Percentiles rank a stretch among this genome's conserved stretches.
phyloP scores from a whole-genome alignment of 2,888 invertebrate species.

The Macropis europaea region DNA sequence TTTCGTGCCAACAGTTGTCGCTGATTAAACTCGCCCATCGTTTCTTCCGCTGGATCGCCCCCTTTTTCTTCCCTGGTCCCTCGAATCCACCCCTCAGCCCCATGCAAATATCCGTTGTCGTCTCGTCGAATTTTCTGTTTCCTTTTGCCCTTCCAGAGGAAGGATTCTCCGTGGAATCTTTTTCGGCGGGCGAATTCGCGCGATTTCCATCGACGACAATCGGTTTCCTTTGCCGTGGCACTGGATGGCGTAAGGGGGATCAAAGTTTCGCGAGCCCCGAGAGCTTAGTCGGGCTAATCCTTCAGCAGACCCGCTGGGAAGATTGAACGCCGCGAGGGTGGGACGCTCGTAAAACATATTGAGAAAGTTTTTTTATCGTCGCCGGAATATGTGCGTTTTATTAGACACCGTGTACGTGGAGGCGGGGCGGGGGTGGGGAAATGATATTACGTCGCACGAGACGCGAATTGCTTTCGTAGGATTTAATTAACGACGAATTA shows the following conservation, averaged over 20 bases:
- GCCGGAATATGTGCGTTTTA: conserved; percentile 19
- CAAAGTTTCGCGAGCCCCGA: conserved; percentile 34
- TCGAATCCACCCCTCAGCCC: neutral
- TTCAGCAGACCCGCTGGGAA: conserved; percentile 17
- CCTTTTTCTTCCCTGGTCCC: neutral
- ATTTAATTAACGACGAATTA: conserved; percentile 5
- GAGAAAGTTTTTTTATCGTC: conserved; percentile 28
- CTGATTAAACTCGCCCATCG: conserved; percentile 59
- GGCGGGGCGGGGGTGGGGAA: neutral
- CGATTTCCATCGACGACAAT: conserved; percentile 34
- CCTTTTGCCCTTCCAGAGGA: neutral
- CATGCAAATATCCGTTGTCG: conserved; percentile 19
- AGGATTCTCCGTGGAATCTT: neutral
- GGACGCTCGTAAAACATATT: conserved; percentile 21
- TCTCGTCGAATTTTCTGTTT: neutral
- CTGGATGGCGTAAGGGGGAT: conserved; percentile 12
- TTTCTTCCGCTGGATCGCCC: conserved; percentile 50
- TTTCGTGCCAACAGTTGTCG: conserved; percentile 48
- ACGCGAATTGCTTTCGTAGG: neutral
- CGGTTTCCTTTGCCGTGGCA: conserved; percentile 21
- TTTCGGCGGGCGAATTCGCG: conserved; percentile 18
- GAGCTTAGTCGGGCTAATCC: conserved; percentile 43
- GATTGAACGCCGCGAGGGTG: conserved; percentile 28
- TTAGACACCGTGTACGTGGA: neutral
- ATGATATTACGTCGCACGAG: no score